Evolutionary conservation across 2,888 invertebrate species (phyloP).

Genomic region (Bimastos eiseni): DNA sequence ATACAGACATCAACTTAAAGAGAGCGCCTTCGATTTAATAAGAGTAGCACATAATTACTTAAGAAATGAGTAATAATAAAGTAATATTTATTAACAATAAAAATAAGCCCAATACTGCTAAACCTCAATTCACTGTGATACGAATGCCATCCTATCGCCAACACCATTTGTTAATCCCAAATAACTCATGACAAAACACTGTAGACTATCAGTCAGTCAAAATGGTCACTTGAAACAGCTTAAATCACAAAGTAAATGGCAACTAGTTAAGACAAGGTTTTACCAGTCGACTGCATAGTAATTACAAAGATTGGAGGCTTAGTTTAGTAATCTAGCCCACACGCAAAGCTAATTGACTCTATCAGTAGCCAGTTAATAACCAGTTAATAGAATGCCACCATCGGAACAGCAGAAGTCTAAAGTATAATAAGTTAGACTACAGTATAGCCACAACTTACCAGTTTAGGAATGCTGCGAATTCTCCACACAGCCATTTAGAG

Average conservation of each 20-base stretch:
- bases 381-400: background rate
- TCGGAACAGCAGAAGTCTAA: background rate
- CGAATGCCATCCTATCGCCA: no score
- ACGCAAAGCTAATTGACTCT: background rate
- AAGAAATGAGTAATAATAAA: no score
- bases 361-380: background rate
- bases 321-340: background rate
- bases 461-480: slow-evolving; percentile 13
- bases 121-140: no score
- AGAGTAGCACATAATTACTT: no score
- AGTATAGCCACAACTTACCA: background rate
- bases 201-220: background rate
- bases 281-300: background rate
- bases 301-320: background rate
- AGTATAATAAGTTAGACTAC: background rate
- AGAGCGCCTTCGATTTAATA: no score
- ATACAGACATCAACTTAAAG: no score
- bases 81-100: no score
- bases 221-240: background rate
- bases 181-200: background rate
- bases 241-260: background rate
- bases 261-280: background rate
- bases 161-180: no score
- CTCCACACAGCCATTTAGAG: slow-evolving; percentile 1
- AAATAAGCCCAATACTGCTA: no score